Evolutionary conservation across 2,113 vertebrate genomes (phyloP).

Genomic region (Rhabdomys dilectus): DNA sequence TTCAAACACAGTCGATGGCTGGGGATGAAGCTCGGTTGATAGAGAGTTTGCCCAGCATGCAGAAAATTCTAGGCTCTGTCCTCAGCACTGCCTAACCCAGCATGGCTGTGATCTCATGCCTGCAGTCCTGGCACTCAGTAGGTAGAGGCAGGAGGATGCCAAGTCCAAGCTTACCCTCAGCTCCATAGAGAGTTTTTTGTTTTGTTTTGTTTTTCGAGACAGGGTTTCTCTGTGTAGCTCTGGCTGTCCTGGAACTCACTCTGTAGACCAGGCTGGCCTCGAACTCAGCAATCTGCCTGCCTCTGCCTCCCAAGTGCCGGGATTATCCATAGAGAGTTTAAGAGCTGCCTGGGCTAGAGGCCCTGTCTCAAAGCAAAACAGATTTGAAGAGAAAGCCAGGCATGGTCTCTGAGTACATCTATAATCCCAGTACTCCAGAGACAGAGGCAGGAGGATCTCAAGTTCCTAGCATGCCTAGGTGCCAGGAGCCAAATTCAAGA

Average conservation of each 20-base stretch:
- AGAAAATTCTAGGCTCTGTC: not conserved
- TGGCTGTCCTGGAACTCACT: too few relatives aligned
- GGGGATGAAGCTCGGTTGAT: not conserved
- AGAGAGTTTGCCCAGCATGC: not conserved
- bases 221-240: too few relatives aligned
- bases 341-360: too few relatives aligned
- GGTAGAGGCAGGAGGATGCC: not conserved
- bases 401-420: not conserved
- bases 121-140: not conserved
- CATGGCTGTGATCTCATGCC: not conserved
- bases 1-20: not conserved
- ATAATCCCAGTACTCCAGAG: not conserved
- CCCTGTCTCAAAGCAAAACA: not conserved
- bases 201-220: too few relatives aligned
- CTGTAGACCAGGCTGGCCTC: too few relatives aligned
- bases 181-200: not conserved
- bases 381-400: not conserved
- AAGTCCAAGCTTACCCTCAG: not conserved
- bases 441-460: not conserved
- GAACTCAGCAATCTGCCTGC: too few relatives aligned
- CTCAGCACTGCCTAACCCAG: not conserved
- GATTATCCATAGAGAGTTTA: not conserved
- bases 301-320: too few relatives aligned
- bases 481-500: too few relatives aligned
- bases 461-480: not conserved